Evolutionary conservation across 2,797 vertebrate species (phyloP).

Genomic region (Florisuga fusca): DNA sequence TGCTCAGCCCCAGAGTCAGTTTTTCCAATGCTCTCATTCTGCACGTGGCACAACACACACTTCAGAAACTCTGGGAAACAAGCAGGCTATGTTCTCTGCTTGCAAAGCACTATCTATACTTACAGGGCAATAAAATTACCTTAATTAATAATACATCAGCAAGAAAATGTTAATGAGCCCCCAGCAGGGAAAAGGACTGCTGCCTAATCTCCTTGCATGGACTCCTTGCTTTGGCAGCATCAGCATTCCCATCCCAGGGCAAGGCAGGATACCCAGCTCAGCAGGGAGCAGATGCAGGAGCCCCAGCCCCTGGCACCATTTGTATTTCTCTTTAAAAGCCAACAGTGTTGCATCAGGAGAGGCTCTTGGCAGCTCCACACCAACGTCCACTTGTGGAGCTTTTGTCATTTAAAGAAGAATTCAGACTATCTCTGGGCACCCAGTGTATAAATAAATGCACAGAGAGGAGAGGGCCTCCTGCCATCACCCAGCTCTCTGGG

Average conservation of each 20-base stretch:
- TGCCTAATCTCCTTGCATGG: constrained; percentile 8
- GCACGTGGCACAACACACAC: neutral
- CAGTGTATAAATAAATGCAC: neutral
- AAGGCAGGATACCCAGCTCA: neutral
- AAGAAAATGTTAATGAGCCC: constrained; percentile 44
- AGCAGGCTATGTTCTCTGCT: neutral
- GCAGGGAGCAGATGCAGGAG: neutral
- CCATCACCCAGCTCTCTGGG: neutral
- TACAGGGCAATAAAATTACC: constrained; percentile 29
- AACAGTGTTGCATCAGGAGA: neutral
- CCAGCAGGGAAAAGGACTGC: neutral
- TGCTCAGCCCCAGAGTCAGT: neutral
- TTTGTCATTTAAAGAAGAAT: neutral
- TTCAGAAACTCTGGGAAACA: neutral
- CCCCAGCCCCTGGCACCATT: neutral
- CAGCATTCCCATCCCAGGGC: neutral
- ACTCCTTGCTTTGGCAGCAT: constrained; percentile 36
- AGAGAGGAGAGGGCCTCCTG: accelerated
- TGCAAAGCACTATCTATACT: constrained; percentile 22
- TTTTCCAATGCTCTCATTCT: neutral
- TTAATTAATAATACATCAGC: constrained; percentile 58
- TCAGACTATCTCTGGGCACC: neutral
- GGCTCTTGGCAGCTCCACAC: neutral
- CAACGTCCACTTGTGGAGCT: neutral
- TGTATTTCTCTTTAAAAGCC: neutral